Base-by-base conservation (phyloP, 2,113 vertebrate species). In the Amia ocellicauda region DNA sequence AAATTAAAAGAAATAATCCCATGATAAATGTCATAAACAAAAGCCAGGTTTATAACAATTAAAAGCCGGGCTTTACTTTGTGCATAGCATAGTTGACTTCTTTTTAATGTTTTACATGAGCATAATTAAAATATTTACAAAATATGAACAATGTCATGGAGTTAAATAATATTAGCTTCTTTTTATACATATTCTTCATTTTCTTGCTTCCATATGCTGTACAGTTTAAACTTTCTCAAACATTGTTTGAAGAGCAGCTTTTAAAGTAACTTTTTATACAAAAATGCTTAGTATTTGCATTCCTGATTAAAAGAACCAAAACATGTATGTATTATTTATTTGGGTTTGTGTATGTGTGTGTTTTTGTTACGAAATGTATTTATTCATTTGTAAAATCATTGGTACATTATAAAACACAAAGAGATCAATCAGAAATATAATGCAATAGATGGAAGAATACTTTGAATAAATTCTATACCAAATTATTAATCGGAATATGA, bases 71-170 rank as follows among this genome's bases (percentile, higher is more conserved):
- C 13, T 58, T 66, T 40, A 20, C 27, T 36, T 53, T 19, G 7
- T 66, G 66, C 62, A 58, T 40, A 59, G 62, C 65, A 62, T 60
- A 72, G 31, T 24, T 7, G 13, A 10, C 17, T 56, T 62, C 40
- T 78, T 81, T 72, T 68, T 73, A 75, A 78, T 72, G 60, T 72
- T 70, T 73, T 72, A 23, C 4, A 41, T 64, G 13, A 49, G 74
- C 78, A 90, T 90, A 87, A 92, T 75, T 92, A 91, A 93, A 86
- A 82, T 90, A 91, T 88, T 85, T 90, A 89, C 87, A 91, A 86
- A 86, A 87, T 87, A 87, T 80, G 87, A 84, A 86, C 69, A 63
- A 78, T 57, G 31, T 23, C 24, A 40, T 54, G 31, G 11, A 52
- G n/a, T 78, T 82, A 75, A 76, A 85, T 79, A 88, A 85, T 80